Evolutionary conservation across 1,140 invertebrate species (phyloP).

Genomic region (Microvelia longipes): DNA sequence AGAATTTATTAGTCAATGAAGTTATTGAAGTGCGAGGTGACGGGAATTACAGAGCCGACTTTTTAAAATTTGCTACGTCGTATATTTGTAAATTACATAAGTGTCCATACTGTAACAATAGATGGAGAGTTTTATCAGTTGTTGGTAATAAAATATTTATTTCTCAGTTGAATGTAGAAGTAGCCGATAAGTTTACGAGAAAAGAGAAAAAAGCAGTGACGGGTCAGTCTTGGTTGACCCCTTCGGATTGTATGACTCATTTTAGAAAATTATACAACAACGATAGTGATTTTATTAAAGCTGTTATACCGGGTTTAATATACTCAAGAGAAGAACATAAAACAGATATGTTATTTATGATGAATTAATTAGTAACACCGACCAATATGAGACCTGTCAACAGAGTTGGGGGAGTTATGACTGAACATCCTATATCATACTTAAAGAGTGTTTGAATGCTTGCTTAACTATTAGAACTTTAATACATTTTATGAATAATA

Average conservation of each 20-base stretch:
- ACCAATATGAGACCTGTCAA: slow-evolving; percentile 69
- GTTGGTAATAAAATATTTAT: slow-evolving; percentile 28
- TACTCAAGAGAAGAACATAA: slow-evolving; percentile 39
- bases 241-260: slow-evolving; percentile 48
- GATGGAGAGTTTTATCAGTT: slow-evolving; percentile 33
- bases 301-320: slow-evolving; percentile 56
- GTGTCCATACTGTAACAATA: slow-evolving; percentile 45
- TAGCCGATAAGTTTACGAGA: slow-evolving; percentile 17
- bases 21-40: slow-evolving; percentile 30
- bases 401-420: slow-evolving; percentile 47
- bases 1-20: slow-evolving; percentile 22
- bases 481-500: slow-evolving; percentile 39
- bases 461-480: slow-evolving; percentile 45
- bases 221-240: slow-evolving; percentile 28
- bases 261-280: slow-evolving; percentile 59
- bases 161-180: slow-evolving; percentile 16
- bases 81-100: slow-evolving; percentile 35
- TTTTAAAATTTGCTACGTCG: slow-evolving; percentile 42
- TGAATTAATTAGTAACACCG: slow-evolving; percentile 70
- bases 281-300: slow-evolving; percentile 51
- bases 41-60: slow-evolving; percentile 26
- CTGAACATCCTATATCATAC: slow-evolving; percentile 62
- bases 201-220: slow-evolving; percentile 1
- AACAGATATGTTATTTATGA: slow-evolving; percentile 79
- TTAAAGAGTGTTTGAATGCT: slow-evolving; percentile 48